phyloP scores from a whole-genome alignment of 2,797 vertebrate species.

The Karalla daura region DNA sequence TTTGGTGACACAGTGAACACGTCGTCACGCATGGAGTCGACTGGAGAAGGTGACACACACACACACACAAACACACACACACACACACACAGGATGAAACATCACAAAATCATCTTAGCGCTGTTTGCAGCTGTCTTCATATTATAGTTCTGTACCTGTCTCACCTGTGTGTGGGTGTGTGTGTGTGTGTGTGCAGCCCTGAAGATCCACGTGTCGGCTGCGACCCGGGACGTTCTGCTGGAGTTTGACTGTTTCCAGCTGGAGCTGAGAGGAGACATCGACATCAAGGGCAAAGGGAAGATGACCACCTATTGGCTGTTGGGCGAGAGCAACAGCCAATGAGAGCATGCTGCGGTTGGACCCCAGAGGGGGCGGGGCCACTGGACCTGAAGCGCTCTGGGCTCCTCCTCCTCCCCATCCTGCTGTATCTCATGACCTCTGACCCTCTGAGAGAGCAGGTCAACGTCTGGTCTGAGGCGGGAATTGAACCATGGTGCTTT shows the following conservation, averaged over 20 bases:
- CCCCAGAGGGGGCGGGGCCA: not conserved
- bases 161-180: not conserved
- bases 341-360: slow-evolving; percentile 39
- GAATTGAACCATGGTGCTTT: too few species aligned
- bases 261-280: slow-evolving; percentile 90
- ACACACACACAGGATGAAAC: too few species aligned
- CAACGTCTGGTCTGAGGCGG: too few species aligned
- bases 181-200: slow-evolving; percentile 77
- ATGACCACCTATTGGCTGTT: slow-evolving; percentile 93
- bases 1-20: slow-evolving; percentile 96
- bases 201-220: slow-evolving; percentile 91
- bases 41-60: slow-evolving; percentile 85
- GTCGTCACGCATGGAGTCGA: slow-evolving; percentile 94
- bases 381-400: too few species aligned
- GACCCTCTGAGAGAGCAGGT: too few species aligned
- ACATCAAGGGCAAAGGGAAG: slow-evolving; percentile 94
- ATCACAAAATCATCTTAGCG: too few species aligned
- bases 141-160: too few species aligned
- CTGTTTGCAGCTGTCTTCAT: too few species aligned
- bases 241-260: slow-evolving; percentile 91
- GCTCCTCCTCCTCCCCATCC: too few species aligned
- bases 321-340: slow-evolving; percentile 83
- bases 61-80: not conserved
- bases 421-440: too few species aligned
- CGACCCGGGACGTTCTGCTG: slow-evolving; percentile 87